Base-by-base conservation (phyloP, 2,797 vertebrate genomes). In the Sardinella longiceps region DNA sequence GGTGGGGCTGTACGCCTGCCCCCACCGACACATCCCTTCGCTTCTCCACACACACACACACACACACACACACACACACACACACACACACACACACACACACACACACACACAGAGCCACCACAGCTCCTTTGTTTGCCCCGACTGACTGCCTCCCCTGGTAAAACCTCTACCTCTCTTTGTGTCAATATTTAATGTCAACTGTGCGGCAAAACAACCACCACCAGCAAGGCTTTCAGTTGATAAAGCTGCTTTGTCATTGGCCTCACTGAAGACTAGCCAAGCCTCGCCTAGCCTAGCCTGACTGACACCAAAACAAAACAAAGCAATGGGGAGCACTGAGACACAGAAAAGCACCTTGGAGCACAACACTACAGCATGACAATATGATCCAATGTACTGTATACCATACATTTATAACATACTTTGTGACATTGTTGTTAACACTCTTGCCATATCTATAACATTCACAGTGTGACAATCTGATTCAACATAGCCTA, bases 1-100 rank as follows among this genome's bases (percentile, higher is more conserved):
- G 89, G 90, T 89, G 88, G 87, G 89, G 87, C 88, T 84, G 81
- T 43, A 28, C 80, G 56, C 77, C 88, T 80, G 82, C 58, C 88
- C 81, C 82, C 66, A 66, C 60, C 6, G 66, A 86, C 83, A 80
- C 83, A 33, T 28, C 80, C 82, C 37, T 28, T 39, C 30, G 23
- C 82, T 70, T 85, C 82, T 77, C 30, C 46, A 6, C 1, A 6
- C 10, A 2, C 48, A 12, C 48, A 2, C 51, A 20, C 48, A 14
- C 48, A 14, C 48, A 51, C 12, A 51, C 48, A 51, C 10, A 9
- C 58, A 25, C 25, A 25, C 25, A 63, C 6, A 28, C 58, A 63
- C 23, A 28, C 56, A 66, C 9, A 25, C 25, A 25, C 60, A 30
- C 63, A 33, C 15, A 14, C 30, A 39, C 66, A 39, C 66, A 74